Evolutionary conservation across 2,888 invertebrate genomes (phyloP), one percentile per base, ranked within the genome.

Genomic region (Phortica magna): DNA sequence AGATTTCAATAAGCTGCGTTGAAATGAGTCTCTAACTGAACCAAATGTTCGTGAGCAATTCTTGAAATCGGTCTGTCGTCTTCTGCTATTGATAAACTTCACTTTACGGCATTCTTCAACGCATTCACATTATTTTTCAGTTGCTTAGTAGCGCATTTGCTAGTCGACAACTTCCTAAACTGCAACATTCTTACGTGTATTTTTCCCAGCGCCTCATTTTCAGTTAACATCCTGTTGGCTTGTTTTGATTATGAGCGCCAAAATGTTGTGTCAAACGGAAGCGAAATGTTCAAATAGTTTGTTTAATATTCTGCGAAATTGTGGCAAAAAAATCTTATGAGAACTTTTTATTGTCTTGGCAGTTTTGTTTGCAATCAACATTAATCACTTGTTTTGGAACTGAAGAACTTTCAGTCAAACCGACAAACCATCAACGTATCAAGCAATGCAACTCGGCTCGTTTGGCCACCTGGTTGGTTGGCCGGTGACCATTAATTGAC

Each of bases 211-310:
- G 12, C 42, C 14, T 31, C n/a, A 39, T 42, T 5, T 53, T 39
- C 65, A 19, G 53, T 67, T 71, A 57, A 65, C 74, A 57, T 74
- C 64, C 65, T 74, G 74, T 31, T 70, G 65, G 2, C 41, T 65
- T n/a, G 43, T 68, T 67, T 61, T 72, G 19, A 39, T 70, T 22
- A 68, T 59, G 48, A 48, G 48, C 10, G 10, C 10, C 48, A 48
- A 70, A 87, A 79, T 81, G 77, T 83, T 77, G 80, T 84, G 86
- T 78, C 86, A 88, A 87, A 88, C 85, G 85, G 89, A 86, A 86
- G 89, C 89, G 85, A 86, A 88, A 83, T 79, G 80, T 88, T 82
- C 86, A 88, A 83, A 86, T 85, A 43, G 22, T 64, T 71, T 57
- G n/a, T 65, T 73, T 55, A 42, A 64, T 81, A 80, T 85, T 88